Evolutionary conservation across 2,113 vertebrate genomes (phyloP).

Genomic region (Ardeotis arabs): DNA sequence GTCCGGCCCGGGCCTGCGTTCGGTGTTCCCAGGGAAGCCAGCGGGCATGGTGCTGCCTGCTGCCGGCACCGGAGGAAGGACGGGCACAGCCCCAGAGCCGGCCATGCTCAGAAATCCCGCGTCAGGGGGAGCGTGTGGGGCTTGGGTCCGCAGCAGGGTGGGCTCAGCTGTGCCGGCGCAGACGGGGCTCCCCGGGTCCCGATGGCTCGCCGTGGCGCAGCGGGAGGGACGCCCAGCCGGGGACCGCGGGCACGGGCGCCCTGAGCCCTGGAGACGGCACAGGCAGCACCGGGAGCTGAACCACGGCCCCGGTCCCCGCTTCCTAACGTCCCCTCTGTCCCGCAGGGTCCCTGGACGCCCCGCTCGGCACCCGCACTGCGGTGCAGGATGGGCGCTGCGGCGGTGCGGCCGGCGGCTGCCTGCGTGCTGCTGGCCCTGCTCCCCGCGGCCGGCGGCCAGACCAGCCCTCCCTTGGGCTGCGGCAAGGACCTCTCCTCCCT

Average conservation of each 20-base stretch:
- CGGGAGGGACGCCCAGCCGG: accelerated
- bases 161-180: background rate
- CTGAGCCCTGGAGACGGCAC: accelerated
- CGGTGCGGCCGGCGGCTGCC: background rate
- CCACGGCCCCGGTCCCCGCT: accelerated
- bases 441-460: conserved; percentile 9
- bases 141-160: accelerated
- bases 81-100: background rate
- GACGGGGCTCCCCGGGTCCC: background rate
- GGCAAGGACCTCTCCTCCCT: conserved; percentile 78
- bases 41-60: accelerated
- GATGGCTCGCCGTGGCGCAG: accelerated
- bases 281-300: accelerated
- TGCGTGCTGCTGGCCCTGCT: conserved; percentile 41
- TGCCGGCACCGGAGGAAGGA: background rate
- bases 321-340: background rate
- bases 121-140: background rate
- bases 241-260: accelerated
- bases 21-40: accelerated
- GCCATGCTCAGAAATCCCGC: accelerated
- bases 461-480: conserved; percentile 77
- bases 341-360: conserved; percentile 22
- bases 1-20: accelerated
- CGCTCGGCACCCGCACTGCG: background rate
- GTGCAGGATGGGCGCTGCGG: conserved; percentile 54